A percentile compares a stretch with the other conserved stretches of the same genome.
Conservation (phyloP, 2,797 vertebrate species). For the Neopelma chrysocephalum region DNA sequence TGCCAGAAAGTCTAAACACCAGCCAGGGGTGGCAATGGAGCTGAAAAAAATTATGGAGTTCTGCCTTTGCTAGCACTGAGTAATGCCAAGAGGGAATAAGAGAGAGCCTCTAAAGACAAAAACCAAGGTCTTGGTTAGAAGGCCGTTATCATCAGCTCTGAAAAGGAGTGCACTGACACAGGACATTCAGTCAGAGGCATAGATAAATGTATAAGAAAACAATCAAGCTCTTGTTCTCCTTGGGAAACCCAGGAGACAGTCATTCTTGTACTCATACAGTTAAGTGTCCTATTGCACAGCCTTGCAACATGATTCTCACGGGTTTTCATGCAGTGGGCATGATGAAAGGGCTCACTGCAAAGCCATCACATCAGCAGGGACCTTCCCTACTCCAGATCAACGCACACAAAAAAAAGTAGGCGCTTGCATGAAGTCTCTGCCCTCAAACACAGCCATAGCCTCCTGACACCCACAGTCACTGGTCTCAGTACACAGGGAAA, state of each 20-base stretch:
- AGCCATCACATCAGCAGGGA: background rate
- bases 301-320: background rate
- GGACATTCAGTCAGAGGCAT: background rate
- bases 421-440: accelerated
- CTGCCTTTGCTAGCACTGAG: background rate
- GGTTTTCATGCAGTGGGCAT: background rate
- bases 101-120: background rate
- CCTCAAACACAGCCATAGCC: background rate
- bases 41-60: accelerated
- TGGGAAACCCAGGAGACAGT: background rate
- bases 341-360: background rate
- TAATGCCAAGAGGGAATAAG: background rate
- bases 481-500: accelerated
- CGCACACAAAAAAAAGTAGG: accelerated
- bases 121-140: background rate
- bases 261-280: background rate
- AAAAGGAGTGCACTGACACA: background rate
- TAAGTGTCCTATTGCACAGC: background rate
- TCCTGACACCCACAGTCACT: background rate
- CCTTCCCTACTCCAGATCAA: background rate
- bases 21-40: background rate
- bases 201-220: background rate
- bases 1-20: background rate
- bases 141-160: background rate
- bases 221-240: background rate